Evolutionary conservation across 2,113 vertebrate species (phyloP), one percentile per base, ranked within the genome.

Genomic region (Ploceus nigricollis): DNA sequence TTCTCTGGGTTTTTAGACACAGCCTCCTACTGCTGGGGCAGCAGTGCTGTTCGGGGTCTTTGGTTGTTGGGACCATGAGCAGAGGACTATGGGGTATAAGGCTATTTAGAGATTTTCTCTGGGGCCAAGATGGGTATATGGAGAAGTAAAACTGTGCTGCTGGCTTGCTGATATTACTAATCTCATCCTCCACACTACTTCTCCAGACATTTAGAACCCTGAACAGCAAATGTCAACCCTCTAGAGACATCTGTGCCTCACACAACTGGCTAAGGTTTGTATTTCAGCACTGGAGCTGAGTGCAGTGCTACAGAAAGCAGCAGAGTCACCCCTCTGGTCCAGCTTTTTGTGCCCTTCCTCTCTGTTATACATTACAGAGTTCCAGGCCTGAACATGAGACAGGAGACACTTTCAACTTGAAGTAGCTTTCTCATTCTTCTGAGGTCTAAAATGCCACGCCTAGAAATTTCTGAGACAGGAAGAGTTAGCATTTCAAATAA

Each of bases 401-500:
- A 2, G 53, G 39, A 82, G 64, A 40, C 16, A 18, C 40, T 23
- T 83, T 93, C 40, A 58, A 35, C 58, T 90, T 93, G 15, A 81
- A 86, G 82, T 17, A 71, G 44, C 64, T 80, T 77, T 96, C 63
- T 89, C 33, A 54, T 90, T 95, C 88, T 85, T 75, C 68, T 61
- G 82, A 93, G 31, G 37, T 78, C 83, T 89, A 47, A 90, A 90
- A 75, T 81, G 69, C 72, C 92, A 89, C 77, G 57, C 80, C 80
- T 87, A 88, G 72, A 57, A 45, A 87, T 91, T 90, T 90, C 86
- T 45, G 73, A 84, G 78, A 42, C 53, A 61, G 72, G 76, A 94
- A 69, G 82, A 94, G 65, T 54, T 93, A 75, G 61, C 35, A 53
- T 92, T 92, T 93, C 92, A 90, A 89, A 81, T 64, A 68, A 90